Percentiles rank a stretch among this genome's conserved stretches.
Conservation (phyloP, 64 coral and sea anemone genomes). For the Acropora tenuis region DNA sequence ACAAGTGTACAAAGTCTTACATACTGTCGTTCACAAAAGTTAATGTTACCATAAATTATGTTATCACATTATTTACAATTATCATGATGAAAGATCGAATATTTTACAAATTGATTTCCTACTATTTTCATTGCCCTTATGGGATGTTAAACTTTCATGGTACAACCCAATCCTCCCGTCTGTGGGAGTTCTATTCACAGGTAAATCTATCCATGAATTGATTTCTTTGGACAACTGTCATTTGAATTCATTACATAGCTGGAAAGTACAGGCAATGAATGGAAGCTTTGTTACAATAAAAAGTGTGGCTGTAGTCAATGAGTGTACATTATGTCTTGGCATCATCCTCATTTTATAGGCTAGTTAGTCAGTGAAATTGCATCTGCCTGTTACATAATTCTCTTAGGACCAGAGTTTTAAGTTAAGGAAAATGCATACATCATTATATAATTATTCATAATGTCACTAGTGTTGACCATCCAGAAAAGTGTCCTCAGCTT, state of each 20-base stretch:
- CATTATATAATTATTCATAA: not conserved
- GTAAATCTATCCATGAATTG: too few species aligned
- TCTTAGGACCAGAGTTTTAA: too few species aligned
- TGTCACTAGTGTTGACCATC: conserved; percentile 55
- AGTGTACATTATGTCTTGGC: too few species aligned
- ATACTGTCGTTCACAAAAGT: too few species aligned
- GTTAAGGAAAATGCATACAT: too few species aligned
- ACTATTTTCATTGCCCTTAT: not conserved
- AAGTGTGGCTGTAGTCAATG: too few species aligned
- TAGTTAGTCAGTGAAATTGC: too few species aligned
- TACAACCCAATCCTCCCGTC: not conserved
- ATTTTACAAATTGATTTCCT: not conserved
- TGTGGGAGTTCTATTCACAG: too few species aligned
- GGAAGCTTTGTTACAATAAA: not conserved
- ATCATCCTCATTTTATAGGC: too few species aligned
- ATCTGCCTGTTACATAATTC: too few species aligned
- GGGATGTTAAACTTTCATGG: not conserved
- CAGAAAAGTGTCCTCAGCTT: conserved; percentile 91
- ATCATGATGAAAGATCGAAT: not conserved
- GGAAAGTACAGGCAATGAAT: not conserved
- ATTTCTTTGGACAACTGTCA: too few species aligned
- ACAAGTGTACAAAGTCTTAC: not conserved
- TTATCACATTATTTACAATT: conserved; percentile 4
- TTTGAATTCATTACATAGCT: too few species aligned
- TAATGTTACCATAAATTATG: not conserved